Evolutionary conservation across 2,888 invertebrate species (phyloP).

Genomic region (Epiblema foenella): DNA sequence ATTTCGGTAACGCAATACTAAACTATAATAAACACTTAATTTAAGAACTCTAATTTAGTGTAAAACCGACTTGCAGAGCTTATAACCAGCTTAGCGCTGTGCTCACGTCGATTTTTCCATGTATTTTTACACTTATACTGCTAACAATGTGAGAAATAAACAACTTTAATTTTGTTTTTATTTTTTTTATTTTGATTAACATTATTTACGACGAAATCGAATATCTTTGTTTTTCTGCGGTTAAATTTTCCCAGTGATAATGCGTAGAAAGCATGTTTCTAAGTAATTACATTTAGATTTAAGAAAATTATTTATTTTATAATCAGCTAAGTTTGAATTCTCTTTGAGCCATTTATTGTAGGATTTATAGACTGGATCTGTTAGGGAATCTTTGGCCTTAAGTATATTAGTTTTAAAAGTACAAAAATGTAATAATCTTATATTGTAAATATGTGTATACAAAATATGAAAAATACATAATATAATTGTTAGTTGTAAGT

Average conservation of each 20-base stretch:
- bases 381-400: constrained; percentile 44
- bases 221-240: constrained; percentile 9
- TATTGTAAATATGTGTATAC: constrained; percentile 84
- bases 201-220: neutral
- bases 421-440: constrained; percentile 65
- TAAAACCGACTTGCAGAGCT: no score
- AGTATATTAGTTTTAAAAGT: constrained; percentile 46
- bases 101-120: no score
- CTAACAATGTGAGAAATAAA: no score
- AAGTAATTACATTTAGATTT: constrained; percentile 44
- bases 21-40: constrained; percentile 39
- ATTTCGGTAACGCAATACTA: constrained; percentile 31
- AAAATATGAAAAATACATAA: constrained; percentile 61
- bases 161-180: no score
- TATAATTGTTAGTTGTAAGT: constrained; percentile 38
- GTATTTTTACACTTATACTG: no score
- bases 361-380: constrained; percentile 45
- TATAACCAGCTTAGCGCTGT: no score
- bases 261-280: neutral
- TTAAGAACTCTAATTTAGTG: no score
- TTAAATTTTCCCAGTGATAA: constrained; percentile 14
- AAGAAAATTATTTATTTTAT: constrained; percentile 65
- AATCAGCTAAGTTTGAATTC: constrained; percentile 49
- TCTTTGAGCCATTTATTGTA: constrained; percentile 43
- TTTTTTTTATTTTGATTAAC: no score